A percentile compares a stretch with the other conserved stretches of the same genome.
Evolutionary conservation across 2,113 vertebrate genomes (phyloP).

Genomic region (Saguinus midas): DNA sequence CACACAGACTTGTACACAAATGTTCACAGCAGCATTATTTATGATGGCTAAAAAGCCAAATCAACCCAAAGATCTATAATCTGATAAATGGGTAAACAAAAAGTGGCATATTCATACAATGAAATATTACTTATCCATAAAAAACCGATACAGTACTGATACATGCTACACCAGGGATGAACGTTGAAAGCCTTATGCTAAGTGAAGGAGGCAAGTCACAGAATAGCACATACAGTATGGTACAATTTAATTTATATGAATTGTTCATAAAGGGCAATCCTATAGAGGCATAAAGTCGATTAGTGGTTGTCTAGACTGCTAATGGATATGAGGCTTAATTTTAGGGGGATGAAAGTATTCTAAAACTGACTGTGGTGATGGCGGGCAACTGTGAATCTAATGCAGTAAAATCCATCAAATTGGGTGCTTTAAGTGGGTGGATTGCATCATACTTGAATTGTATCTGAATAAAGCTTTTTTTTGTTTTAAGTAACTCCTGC

Average conservation of each 20-base stretch:
- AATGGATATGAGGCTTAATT: background rate
- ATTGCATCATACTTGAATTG: background rate
- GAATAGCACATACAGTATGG: background rate
- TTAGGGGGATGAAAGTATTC: background rate
- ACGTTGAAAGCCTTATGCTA: background rate
- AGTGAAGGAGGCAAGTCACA: background rate
- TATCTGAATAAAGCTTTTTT: background rate
- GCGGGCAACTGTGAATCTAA: background rate
- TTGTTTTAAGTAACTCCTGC: background rate
- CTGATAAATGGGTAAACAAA: background rate
- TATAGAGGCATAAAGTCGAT: background rate
- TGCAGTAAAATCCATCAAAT: background rate
- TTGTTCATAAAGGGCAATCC: background rate
- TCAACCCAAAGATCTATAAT: background rate
- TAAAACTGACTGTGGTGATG: background rate
- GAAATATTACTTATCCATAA: background rate
- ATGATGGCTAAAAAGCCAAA: background rate
- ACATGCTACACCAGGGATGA: background rate
- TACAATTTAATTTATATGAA: background rate
- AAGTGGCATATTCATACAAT: background rate
- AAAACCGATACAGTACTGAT: background rate
- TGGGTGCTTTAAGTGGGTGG: background rate
- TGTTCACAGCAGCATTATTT: background rate
- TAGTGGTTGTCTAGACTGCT: background rate
- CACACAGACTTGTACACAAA: background rate